These are phyloP conservation scores for Doryteuthis pealeii DNA, from an alignment of 1,140 invertebrate genomes.

Conservation along the genomic window DNA sequence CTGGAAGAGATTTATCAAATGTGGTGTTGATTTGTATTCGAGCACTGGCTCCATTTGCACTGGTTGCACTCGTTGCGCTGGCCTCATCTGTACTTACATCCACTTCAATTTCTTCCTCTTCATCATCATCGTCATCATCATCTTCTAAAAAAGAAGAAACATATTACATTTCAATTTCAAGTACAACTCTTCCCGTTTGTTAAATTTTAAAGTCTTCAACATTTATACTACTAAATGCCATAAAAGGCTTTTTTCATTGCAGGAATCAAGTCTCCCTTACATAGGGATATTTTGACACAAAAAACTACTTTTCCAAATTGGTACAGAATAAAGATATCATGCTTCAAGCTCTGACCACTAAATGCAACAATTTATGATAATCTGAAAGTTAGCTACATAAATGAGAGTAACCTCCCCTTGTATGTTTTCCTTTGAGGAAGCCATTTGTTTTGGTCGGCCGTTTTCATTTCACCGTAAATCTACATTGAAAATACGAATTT, in stretches of 20 bases:
- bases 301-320: too few relatives aligned
- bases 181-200: not conserved
- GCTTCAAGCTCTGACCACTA: too few relatives aligned
- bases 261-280: not conserved
- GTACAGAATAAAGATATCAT: too few relatives aligned
- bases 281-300: not conserved
- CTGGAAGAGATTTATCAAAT: constrained; percentile 40
- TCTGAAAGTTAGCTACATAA: too few relatives aligned
- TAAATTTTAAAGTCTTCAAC: not conserved
- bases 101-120: not conserved
- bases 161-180: not conserved
- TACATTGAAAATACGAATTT: too few relatives aligned
- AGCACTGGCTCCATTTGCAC: not conserved
- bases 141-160: not conserved
- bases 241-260: not conserved
- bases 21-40: constrained; percentile 18
- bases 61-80: not conserved
- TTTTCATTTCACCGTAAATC: too few relatives aligned
- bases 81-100: not conserved
- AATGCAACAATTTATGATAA: too few relatives aligned
- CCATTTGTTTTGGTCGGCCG: too few relatives aligned
- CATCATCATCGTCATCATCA: not conserved
- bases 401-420: too few relatives aligned
- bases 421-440: too few relatives aligned
- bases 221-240: not conserved